Evolutionary conservation across 2,888 invertebrate genomes (phyloP), one percentile per base, ranked within the genome.

Genomic region (Ectemnius lituratus): DNA sequence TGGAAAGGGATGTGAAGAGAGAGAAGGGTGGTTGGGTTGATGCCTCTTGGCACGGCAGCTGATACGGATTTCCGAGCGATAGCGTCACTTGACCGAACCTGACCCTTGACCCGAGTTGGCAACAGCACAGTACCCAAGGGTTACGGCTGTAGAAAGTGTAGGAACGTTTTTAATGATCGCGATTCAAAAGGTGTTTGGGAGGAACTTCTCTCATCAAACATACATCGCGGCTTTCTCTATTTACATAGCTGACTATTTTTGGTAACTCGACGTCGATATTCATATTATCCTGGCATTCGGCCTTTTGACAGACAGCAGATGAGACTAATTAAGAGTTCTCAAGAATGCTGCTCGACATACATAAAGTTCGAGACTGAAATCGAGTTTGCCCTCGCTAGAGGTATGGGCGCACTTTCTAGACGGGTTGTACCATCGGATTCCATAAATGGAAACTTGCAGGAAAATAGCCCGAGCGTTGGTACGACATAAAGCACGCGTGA

Each of bases 371-470:
- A 37, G 37, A 8, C 37, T 1, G 37, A 11, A 37, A 37, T 37
- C 37, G 37, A 37, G 37, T 37, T 37, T 37, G 37, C 11, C 37
- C 37, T 37, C 37, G 37, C 52, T 57, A 60, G 65, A 46, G 23
- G 70, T 57, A 75, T 62, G 66, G 62, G 27, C 67, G 66, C 70
- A 85, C 77, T 84, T 82, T 85, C 79, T 78, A 80, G 77, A 72
- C 71, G 69, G 79, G 76, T 75, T 79, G 80, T 84, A 83, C 78
- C 73, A 73, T 77, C 75, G 72, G 78, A 67, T 77, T 77, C 86
- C 83, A 73, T 85, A 86, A 84, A 87, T 86, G 84, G 86, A 85
- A 87, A 86, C 82, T 83, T 80, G 84, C 73, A 75, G 78, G 82
- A 72, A 80, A 85, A 87, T 82, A 82, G 83, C 84, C 79, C 73